A percentile compares a stretch with the other conserved stretches of the same genome.
Conservation (phyloP, 2,797 vertebrate species). For the Neoniphon sammara region DNA sequence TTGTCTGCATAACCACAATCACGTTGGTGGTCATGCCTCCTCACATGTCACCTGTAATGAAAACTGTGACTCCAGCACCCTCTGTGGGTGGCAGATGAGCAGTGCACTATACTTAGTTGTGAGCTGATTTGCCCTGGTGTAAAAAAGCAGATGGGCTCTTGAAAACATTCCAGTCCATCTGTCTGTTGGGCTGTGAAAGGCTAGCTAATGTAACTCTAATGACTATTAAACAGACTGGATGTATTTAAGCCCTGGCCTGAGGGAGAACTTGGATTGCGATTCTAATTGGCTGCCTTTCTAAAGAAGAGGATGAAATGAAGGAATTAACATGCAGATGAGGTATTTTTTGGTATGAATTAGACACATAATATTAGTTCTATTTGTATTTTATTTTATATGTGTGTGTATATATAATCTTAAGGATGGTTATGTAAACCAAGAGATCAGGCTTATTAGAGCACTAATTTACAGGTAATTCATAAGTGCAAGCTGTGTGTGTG, state of each 20-base stretch:
- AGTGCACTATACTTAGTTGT: background rate
- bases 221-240: too few relatives aligned
- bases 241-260: background rate
- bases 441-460: too few relatives aligned
- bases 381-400: too few relatives aligned
- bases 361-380: too few relatives aligned
- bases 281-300: too few relatives aligned
- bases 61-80: slow-evolving; percentile 25
- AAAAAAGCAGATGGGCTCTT: background rate
- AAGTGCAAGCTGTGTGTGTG: slow-evolving; percentile 9
- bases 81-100: slow-evolving; percentile 33
- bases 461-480: background rate
- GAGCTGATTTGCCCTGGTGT: background rate
- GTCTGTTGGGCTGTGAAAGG: too few relatives aligned
- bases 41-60: background rate
- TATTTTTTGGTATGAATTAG: background rate
- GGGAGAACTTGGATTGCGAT: background rate
- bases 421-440: too few relatives aligned
- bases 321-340: background rate
- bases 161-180: background rate
- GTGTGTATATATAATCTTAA: too few relatives aligned
- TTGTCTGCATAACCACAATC: too few relatives aligned
- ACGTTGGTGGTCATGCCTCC: too few relatives aligned
- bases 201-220: background rate
- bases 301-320: background rate